Conservation (phyloP, 2,888 invertebrate genomes). For the Cryptocheilus praepositus region DNA sequence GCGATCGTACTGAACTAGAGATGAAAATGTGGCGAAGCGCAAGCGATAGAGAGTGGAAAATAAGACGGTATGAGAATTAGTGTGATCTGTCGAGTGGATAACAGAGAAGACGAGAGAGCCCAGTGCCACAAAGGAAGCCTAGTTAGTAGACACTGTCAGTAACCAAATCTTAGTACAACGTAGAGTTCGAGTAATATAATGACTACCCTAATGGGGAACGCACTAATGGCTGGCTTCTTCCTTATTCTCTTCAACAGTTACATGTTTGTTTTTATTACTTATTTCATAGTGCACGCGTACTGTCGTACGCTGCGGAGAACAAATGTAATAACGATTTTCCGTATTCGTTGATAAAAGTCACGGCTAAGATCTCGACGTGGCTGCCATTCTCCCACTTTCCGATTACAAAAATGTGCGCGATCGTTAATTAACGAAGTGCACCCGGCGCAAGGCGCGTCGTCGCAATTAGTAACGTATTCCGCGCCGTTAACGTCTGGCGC, state of each 20-base stretch:
- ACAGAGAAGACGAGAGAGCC: conserved; percentile 33
- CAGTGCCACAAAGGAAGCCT: conserved; percentile 60
- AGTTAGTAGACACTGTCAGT: conserved; percentile 64
- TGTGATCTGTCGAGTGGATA: background rate
- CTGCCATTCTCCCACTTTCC: background rate
- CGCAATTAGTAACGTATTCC: too few species aligned
- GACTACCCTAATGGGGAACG: background rate
- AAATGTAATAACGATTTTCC: background rate
- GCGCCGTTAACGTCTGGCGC: too few species aligned
- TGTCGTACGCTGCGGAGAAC: conserved; percentile 19
- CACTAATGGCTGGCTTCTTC: background rate
- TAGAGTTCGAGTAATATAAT: conserved; percentile 60
- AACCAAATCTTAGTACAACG: conserved; percentile 72
- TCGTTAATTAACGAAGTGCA: too few species aligned
- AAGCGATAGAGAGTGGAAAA: background rate
- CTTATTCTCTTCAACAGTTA: background rate
- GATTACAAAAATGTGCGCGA: background rate
- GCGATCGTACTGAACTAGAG: too few species aligned
- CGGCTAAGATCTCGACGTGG: too few species aligned
- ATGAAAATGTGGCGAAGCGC: too few species aligned
- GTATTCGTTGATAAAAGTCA: background rate
- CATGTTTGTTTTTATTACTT: background rate
- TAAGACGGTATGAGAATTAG: too few species aligned
- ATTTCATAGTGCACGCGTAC: conserved; percentile 27
- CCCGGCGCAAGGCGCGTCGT: too few species aligned